Evolutionary conservation across 1,140 invertebrate genomes (phyloP), one percentile per base, ranked within the genome.

Genomic region (Caerostris extrusa): DNA sequence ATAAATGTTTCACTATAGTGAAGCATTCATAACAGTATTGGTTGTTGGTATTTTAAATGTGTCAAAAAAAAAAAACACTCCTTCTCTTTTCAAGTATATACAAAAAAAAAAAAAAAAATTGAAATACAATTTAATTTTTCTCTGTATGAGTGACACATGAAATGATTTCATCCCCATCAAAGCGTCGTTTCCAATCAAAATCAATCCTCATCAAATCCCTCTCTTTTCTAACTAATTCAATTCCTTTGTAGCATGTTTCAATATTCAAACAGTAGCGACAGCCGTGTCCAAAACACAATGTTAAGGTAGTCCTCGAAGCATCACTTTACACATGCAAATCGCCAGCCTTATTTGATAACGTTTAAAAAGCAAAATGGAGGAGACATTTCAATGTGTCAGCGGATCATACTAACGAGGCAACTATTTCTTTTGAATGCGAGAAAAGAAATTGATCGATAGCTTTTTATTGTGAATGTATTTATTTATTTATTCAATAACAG

Each of bases 381-480:
- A 77, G 71, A 77, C 71, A 77, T 77, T 77, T 77, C 71, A 77
- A 60, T n/a, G 83, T 85, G 83, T 85, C 83, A 85, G 6, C 83
- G 83, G 55, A 60, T 53, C n/a, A 50, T 91, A 71, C 90, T 91
- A 91, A 91, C 90, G 69, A 91, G 90, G 10, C 17, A 12, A 19
- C 71, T 82, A n/a, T 81, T 82, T 53, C 90, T 90, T 93, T 87
- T 67, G 83, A 87, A 87, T 93, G 60, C 91, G n/a, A 87, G 91
- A 86, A 93, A 91, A 91, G 67, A 91, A 55, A 82, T 61, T 77
- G 85, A 93, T 93, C 92, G 92, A 89, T 93, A 88, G 83, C 67
- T 93, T 93, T n/a, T 93, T 93, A 93, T 93, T 93, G 92, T 93
- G 85, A 89, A 93, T 93, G 92, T 93, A 93, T 93, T 93, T 93